These are phyloP conservation scores for Eira barbara DNA, from an alignment of 2,113 vertebrate genomes.

Conservation along the genomic window DNA sequence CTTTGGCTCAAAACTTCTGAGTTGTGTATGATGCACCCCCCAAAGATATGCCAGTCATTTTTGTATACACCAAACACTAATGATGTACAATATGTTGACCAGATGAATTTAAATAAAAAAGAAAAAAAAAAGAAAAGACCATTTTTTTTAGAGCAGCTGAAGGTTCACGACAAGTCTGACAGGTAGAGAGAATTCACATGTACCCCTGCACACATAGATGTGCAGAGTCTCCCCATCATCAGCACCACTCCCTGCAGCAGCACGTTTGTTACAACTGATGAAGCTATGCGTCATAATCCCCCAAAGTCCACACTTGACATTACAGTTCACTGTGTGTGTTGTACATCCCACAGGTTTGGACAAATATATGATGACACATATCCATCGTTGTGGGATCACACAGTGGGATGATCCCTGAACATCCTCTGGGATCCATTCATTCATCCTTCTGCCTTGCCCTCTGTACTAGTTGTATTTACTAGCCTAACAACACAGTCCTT, in stretches of 20 bases:
- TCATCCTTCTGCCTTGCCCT: neutral
- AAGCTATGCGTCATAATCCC: neutral
- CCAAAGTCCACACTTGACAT: neutral
- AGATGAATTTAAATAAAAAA: no score
- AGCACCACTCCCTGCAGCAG: neutral
- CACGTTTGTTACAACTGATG: neutral
- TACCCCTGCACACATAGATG: neutral
- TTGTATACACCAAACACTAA: neutral
- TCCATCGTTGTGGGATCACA: no score
- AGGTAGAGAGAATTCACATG: neutral
- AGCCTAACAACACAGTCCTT: neutral
- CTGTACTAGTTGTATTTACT: neutral
- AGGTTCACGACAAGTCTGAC: neutral
- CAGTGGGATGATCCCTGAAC: neutral
- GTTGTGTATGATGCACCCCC: neutral
- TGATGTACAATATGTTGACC: neutral
- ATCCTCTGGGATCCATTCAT: neutral
- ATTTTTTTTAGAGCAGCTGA: neutral
- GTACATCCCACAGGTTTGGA: neutral
- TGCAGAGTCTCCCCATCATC: neutral
- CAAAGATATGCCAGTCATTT: neutral
- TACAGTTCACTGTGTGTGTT: neutral
- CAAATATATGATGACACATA: neutral
- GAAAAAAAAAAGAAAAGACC: neutral
- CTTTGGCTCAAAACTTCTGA: neutral